Evolutionary conservation across 1,140 invertebrate genomes (phyloP).

Genomic region (Leptinotarsa undecemlineata): DNA sequence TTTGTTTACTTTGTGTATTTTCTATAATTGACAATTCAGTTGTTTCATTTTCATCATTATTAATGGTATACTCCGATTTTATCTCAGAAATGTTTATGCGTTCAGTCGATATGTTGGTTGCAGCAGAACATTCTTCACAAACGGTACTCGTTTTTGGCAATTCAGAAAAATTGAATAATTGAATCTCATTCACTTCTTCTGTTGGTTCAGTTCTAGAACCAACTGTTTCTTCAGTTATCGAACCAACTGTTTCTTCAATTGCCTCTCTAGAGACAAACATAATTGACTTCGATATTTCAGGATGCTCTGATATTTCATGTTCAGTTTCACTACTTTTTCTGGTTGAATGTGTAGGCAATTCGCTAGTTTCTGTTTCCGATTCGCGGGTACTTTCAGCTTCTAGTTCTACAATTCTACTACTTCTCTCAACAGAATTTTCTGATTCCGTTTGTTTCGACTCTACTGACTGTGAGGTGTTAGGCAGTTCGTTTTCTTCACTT

Average conservation of each 20-base stretch:
- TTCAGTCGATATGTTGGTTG: no score
- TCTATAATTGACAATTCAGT: no score
- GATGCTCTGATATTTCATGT: background rate
- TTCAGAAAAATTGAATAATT: no score
- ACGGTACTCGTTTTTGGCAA: no score
- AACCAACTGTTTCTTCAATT: background rate
- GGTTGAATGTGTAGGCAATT: background rate
- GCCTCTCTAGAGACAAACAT: background rate
- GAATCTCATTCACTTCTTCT: background rate
- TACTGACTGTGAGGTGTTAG: no score
- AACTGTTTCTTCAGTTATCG: background rate
- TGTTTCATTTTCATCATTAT: no score
- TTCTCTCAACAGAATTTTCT: background rate
- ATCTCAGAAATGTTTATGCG: no score
- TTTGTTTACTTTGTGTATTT: no score
- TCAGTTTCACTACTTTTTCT: background rate
- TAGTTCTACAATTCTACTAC: background rate
- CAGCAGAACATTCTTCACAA: no score
- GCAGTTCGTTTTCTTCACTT: no score
- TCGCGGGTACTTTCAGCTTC: background rate
- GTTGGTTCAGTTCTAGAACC: background rate
- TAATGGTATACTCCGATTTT: no score
- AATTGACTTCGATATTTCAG: background rate
- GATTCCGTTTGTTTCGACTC: no score
- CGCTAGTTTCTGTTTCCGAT: background rate